Evolutionary conservation across 1,140 invertebrate species (phyloP), one percentile per base, ranked within the genome.

Genomic region (Eurosta solidaginis): DNA sequence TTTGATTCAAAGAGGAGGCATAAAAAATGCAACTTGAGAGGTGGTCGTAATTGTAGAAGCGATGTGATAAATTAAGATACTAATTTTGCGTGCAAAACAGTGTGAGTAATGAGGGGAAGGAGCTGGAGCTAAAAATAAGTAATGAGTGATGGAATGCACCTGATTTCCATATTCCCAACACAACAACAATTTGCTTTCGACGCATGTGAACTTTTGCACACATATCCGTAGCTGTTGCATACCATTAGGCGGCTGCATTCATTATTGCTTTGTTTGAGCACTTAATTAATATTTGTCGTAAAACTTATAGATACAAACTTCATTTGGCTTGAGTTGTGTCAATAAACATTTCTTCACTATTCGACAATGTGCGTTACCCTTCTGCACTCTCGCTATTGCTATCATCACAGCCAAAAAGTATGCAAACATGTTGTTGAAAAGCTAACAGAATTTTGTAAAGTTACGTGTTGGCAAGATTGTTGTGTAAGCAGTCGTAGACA

Each of bases 341-440:
- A 40, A 68, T 40, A 68, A 36, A 36, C 59, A 68, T 68, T 63
- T 68, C 33, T 17, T 40, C 59, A 42, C 40, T 33, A 40, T 40
- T n/a, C n/a, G 59, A 68, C 59, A 68, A 68, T 40, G 33, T 33
- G 20, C 45, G 12, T n/a, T 47, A 12, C 7, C 33, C n/a, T n/a
- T n/a, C n/a, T n/a, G 33, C 29, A 68, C 20, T 68, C n/a, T n/a
- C n/a, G 29, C 29, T 29, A 33, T n/a, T 40, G 59, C 59, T 68
- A n/a, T n/a, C n/a, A n/a, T n/a, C n/a, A n/a, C n/a, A n/a, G 59
- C 59, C 59, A 68, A 68, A 68, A 68, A 68, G 59, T 68, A 68
- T 68, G 59, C 33, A 40, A 68, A 40, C 59, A 68, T 36, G 36
- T 68, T 68, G 59, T 36, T 10, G 33, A 42, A 68, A 40, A 40